Conservation (phyloP, 2,113 vertebrate species). For the Ardeotis arabs region DNA sequence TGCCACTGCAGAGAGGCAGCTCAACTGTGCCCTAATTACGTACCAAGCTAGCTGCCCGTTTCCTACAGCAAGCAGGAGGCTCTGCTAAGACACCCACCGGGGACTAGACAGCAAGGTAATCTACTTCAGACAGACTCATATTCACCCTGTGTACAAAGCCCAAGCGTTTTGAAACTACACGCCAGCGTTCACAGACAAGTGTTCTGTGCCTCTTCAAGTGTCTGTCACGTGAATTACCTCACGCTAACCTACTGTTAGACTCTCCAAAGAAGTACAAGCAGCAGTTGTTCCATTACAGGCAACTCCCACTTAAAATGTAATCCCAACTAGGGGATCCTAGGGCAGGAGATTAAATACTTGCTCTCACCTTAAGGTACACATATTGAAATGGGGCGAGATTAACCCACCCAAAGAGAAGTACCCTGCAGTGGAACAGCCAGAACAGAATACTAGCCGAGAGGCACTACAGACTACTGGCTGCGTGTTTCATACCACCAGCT, state of each 20-base stretch:
- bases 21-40: background rate
- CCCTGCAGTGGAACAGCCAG: background rate
- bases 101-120: background rate
- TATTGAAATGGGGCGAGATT: too few species aligned
- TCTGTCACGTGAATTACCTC: fast-evolving
- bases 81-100: background rate
- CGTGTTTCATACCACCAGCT: background rate
- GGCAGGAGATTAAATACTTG: background rate
- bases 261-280: background rate
- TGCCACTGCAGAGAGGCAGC: background rate
- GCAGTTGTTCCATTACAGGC: background rate
- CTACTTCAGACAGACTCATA: background rate
- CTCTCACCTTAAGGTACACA: background rate
- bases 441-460: fast-evolving
- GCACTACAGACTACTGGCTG: too few species aligned
- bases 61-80: background rate
- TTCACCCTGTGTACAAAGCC: background rate
- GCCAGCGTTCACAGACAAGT: background rate
- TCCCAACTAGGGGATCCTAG: background rate
- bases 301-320: background rate
- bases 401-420: fast-evolving
- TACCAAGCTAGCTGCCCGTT: background rate
- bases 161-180: background rate
- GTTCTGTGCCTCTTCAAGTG: fast-evolving
- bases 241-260: background rate